Evolutionary conservation across 2,797 vertebrate genomes (phyloP), one percentile per base, ranked within the genome.

Genomic region (Aeoliscus strigatus): DNA sequence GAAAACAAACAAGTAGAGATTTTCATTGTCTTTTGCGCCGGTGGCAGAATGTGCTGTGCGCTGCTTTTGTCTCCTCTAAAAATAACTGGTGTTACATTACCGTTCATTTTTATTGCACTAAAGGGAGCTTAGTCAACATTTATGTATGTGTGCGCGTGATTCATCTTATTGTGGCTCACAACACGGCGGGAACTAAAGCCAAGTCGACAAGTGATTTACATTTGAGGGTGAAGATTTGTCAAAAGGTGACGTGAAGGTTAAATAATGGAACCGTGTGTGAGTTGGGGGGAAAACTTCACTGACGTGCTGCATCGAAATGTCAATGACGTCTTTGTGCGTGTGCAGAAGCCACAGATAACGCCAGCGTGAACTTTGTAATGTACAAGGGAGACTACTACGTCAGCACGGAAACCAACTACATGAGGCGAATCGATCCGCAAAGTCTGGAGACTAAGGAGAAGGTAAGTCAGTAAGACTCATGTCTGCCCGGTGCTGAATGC

Each of bases 381-480:
- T 97, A 94, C 72, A 92, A 92, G 43, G 92, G 92, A 18, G 94
- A 97, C 80, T 96, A 91, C 44, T 96, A 93, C 3, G 77, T 93
- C 64, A 94, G 89, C 83, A 91, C 77, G 0, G 94, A 98, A 80
- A 93, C 86, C 46, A 86, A 83, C 69, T 91, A 84, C 73, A 93
- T 97, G 90, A 89, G 89, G 66, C 89, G 80, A 68, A 79, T 97
- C 31, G 87, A 96, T 61, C 90, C 90, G 0, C 80, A 90, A 66
- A 93, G 84, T 0, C 83, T 97, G 68, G 90, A 91, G 61, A 92
- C 90, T 0, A 92, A 87, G 66, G 91, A 91, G 58, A 97, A 97
- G 91, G 94, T 94, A 80, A 53, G 53, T 26, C 21, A 29, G 8
- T 18, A 9, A 52, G 10, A 34, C 5, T 21, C 1, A 52, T 1